phyloP scores from a whole-genome alignment of 2,113 vertebrate genomes.

The Setophaga coronata region DNA sequence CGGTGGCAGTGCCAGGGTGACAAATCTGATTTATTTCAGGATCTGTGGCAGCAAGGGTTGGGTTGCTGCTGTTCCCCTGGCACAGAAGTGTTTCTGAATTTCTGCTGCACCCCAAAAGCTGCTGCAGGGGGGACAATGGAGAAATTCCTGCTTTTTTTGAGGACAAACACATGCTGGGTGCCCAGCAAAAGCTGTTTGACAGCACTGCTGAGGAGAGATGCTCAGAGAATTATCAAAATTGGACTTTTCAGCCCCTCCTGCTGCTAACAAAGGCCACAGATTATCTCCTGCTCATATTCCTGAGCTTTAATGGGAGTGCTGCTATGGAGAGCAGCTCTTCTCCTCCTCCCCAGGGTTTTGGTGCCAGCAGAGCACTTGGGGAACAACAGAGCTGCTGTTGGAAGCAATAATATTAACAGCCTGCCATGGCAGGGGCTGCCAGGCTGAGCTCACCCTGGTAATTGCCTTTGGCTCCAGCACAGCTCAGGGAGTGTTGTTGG shows the following conservation, averaged over 20 bases:
- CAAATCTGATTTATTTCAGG: not conserved
- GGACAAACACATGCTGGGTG: not conserved
- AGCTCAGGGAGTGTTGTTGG: too few species aligned
- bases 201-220: not conserved
- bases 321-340: not conserved
- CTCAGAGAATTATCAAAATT: not conserved
- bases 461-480: not conserved
- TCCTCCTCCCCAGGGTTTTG: not conserved
- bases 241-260: not conserved
- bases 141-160: not conserved
- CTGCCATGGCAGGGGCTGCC: not conserved
- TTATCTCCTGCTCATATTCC: not conserved
- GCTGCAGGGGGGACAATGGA: not conserved
- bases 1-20: fast-evolving
- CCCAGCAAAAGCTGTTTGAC: not conserved
- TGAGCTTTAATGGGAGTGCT: not conserved
- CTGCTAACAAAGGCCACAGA: not conserved
- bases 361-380: not conserved
- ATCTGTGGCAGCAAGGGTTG: not conserved
- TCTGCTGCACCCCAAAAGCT: not conserved
- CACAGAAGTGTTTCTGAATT: not conserved
- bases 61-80: not conserved
- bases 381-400: not conserved
- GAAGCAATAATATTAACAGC: not conserved
- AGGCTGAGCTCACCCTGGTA: not conserved